These are phyloP conservation scores for Hydrochoerus hydrochaeris DNA, from an alignment of 2,113 vertebrate species.

Conservation along the genomic window DNA sequence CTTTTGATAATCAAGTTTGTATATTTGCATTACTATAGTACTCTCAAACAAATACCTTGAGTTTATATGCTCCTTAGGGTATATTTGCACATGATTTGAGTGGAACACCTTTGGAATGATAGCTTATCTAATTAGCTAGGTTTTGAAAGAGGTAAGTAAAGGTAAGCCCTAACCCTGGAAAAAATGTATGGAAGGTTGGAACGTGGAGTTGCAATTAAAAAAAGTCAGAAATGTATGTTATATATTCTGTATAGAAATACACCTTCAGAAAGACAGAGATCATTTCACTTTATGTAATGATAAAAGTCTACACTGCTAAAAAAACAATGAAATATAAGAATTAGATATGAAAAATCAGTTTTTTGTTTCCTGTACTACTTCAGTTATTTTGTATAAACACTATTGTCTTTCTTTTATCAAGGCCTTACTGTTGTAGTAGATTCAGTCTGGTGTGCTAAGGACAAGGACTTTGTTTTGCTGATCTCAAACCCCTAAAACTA, in stretches of 20 bases:
- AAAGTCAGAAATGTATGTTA: background rate
- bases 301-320: background rate
- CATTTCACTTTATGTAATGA: background rate
- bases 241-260: constrained; percentile 3
- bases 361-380: background rate
- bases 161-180: background rate
- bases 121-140: background rate
- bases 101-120: background rate
- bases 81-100: background rate
- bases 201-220: background rate
- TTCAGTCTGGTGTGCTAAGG: background rate
- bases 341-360: background rate
- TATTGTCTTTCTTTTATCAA: background rate
- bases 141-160: background rate
- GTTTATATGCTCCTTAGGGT: background rate
- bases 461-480: background rate
- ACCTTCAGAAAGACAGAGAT: background rate
- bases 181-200: background rate
- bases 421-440: background rate
- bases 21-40: background rate
- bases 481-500: background rate
- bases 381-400: background rate
- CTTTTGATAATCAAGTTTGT: background rate
- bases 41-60: background rate
- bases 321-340: background rate